These are phyloP conservation scores for Pantala flavescens DNA, from an alignment of 1,140 invertebrate genomes.

Conservation along the genomic window DNA sequence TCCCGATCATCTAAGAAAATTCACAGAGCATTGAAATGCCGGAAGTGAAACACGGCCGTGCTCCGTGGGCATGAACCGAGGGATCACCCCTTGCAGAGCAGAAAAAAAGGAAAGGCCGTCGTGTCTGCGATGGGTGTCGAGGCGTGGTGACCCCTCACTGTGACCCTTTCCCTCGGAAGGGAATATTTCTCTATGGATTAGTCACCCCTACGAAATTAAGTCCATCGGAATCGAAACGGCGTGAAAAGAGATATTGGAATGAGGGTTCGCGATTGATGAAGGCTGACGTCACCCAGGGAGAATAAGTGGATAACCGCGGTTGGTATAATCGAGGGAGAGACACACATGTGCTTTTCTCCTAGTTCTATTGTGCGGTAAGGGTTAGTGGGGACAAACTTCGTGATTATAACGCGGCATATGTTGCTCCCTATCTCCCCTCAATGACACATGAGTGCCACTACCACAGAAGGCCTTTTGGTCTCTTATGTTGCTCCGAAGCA, in stretches of 20 bases:
- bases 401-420: constrained; percentile 5
- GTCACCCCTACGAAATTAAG: neutral
- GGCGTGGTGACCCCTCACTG: neutral
- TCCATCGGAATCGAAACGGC: constrained; percentile 3
- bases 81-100: too few relatives aligned
- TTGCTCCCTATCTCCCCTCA: neutral
- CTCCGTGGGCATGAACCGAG: too few relatives aligned
- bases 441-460: too few relatives aligned
- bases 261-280: neutral
- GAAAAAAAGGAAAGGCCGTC: too few relatives aligned
- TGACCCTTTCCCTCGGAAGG: neutral
- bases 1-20: too few relatives aligned
- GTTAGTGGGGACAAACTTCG: neutral
- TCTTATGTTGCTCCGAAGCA: too few relatives aligned
- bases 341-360: neutral
- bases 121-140: neutral
- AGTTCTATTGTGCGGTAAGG: constrained; percentile 1
- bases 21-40: too few relatives aligned
- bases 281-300: constrained; percentile 1
- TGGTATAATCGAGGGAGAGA: neutral
- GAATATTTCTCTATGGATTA: neutral
- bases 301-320: constrained; percentile 1
- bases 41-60: too few relatives aligned
- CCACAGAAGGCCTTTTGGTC: too few relatives aligned
- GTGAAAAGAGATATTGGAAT: neutral